Evolutionary conservation across 2,797 vertebrate genomes (phyloP).

Genomic region (Eulemur albifrons): DNA sequence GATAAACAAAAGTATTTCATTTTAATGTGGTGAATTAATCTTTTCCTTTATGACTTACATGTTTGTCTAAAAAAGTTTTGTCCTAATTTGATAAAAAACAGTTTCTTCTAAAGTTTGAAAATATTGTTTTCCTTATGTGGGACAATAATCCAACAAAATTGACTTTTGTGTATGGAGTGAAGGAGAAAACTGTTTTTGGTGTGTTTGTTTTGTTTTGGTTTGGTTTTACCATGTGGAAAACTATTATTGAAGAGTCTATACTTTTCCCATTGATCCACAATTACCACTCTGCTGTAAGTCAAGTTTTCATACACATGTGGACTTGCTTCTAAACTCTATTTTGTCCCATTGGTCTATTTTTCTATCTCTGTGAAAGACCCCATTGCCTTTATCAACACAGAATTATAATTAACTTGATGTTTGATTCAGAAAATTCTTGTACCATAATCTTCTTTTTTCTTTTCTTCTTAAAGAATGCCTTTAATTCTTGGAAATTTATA

Average conservation of each 20-base stretch:
- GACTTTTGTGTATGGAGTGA: neutral
- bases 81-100: neutral
- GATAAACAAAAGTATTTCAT: neutral
- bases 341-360: neutral
- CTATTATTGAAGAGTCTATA: neutral
- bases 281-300: neutral
- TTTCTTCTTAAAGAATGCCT: neutral
- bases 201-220: neutral
- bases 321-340: neutral
- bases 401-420: neutral
- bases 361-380: neutral
- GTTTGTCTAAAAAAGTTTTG: neutral
- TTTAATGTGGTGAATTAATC: neutral
- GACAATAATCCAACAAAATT: neutral
- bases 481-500: neutral
- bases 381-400: neutral
- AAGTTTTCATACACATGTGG: neutral
- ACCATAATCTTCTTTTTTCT: neutral
- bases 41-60: neutral
- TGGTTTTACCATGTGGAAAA: neutral
- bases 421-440: neutral
- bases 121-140: neutral
- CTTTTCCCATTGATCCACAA: neutral
- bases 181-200: neutral
- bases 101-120: neutral